Conservation (phyloP, 1,140 invertebrate species). For the Drosophila insularis region DNA sequence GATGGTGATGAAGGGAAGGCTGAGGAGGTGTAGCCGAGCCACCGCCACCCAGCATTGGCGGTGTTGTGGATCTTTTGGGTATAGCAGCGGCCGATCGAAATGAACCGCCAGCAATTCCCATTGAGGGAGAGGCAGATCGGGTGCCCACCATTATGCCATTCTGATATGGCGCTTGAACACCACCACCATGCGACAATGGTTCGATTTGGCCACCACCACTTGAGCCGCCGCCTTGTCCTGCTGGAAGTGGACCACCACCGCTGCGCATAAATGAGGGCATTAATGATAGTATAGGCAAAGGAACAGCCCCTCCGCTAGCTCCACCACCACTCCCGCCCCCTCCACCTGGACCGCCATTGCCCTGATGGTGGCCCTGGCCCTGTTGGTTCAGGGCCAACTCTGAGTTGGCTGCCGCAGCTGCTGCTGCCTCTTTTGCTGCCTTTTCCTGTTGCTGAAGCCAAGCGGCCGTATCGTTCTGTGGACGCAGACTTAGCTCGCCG, state of each 20-base stretch:
- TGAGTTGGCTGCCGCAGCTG: slow-evolving; percentile 39
- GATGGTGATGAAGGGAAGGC: slow-evolving; percentile 18
- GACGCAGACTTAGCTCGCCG: slow-evolving; percentile 75
- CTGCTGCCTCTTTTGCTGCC: slow-evolving; percentile 75
- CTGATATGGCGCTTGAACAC: slow-evolving; percentile 54
- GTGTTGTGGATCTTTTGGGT: slow-evolving; percentile 64
- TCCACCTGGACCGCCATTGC: slow-evolving; percentile 28
- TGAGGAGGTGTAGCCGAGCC: slow-evolving; percentile 54
- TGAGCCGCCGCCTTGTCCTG: slow-evolving; percentile 76
- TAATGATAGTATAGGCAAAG: slow-evolving; percentile 80
- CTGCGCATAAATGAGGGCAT: slow-evolving; percentile 82
- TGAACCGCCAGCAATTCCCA: slow-evolving; percentile 60
- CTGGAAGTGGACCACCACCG: slow-evolving; percentile 83
- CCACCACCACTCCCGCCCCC: slow-evolving; percentile 49
- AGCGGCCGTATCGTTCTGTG: slow-evolving; percentile 77
- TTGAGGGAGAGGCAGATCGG: slow-evolving; percentile 69
- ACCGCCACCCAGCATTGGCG: slow-evolving; percentile 26
- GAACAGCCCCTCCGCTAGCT: slow-evolving; percentile 75
- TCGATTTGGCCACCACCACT: slow-evolving; percentile 43
- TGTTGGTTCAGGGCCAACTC: slow-evolving; percentile 82
- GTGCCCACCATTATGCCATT: slow-evolving; percentile 78
- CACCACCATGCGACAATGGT: slow-evolving; percentile 28
- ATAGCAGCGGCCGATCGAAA: slow-evolving; percentile 70
- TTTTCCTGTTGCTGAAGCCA: slow-evolving; percentile 82
- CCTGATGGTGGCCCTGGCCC: slow-evolving; percentile 81